These are phyloP conservation scores for Silurus asotus DNA, from an alignment of 2,113 vertebrate genomes.

Conservation along the genomic window DNA sequence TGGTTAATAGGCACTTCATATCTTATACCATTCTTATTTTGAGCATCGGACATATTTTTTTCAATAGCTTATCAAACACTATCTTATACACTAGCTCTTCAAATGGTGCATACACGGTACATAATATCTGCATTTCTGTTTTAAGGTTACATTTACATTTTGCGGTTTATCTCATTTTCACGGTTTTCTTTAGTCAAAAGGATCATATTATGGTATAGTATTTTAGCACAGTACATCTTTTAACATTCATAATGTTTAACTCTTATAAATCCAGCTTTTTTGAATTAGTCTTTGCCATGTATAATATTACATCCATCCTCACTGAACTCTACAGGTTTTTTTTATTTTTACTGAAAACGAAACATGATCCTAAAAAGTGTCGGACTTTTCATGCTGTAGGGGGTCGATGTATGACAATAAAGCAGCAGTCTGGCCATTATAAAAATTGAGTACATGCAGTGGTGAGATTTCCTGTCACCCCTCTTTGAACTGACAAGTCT, in stretches of 20 bases:
- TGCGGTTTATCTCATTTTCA: too few relatives aligned
- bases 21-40: too few relatives aligned
- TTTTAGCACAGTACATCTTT: neutral
- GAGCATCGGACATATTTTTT: too few relatives aligned
- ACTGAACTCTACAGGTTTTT: neutral
- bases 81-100: too few relatives aligned
- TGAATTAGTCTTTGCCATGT: neutral
- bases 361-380: slow-evolving; percentile 5
- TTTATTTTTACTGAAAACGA: neutral
- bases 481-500: slow-evolving; percentile 40
- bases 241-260: neutral
- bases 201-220: neutral
- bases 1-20: too few relatives aligned
- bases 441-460: slow-evolving; percentile 52
- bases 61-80: too few relatives aligned
- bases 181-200: neutral
- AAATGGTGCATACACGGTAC: too few relatives aligned
- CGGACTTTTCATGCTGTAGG: slow-evolving; percentile 41
- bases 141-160: neutral
- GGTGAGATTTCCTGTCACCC: slow-evolving; percentile 39
- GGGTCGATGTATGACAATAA: slow-evolving; percentile 51
- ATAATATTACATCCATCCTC: neutral
- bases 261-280: neutral
- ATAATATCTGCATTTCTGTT: neutral
- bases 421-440: slow-evolving; percentile 54